phyloP scores from a whole-genome alignment of 2,797 vertebrate species.

The Liasis olivaceus region DNA sequence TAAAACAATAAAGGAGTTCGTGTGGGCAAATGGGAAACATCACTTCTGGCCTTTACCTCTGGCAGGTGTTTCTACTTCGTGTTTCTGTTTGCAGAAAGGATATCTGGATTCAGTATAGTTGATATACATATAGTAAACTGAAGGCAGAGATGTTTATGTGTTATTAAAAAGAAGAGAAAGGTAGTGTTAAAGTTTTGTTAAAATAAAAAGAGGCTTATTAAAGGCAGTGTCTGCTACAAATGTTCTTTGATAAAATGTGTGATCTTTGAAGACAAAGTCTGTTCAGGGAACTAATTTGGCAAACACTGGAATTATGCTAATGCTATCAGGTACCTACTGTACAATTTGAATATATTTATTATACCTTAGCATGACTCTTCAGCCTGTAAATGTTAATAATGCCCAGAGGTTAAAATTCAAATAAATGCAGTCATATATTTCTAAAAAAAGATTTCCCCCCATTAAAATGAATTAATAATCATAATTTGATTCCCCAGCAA shows the following conservation, averaged over 20 bases:
- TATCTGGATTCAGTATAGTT: not conserved
- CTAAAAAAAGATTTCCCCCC: slow-evolving; percentile 51
- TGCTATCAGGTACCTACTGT: slow-evolving; percentile 48
- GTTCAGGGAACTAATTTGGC: slow-evolving; percentile 41
- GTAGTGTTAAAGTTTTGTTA: not conserved
- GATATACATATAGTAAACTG: not conserved
- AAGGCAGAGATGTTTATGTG: not conserved
- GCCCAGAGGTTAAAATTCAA: slow-evolving; percentile 33
- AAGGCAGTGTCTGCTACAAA: not conserved
- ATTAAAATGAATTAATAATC: slow-evolving; percentile 50
- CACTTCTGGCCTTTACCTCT: not conserved
- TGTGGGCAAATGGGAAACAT: not conserved
- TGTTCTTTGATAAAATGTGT: slow-evolving; percentile 26
- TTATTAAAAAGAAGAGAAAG: slow-evolving; percentile 14
- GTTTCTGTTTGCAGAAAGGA: not conserved
- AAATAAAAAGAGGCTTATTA: not conserved
- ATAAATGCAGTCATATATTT: slow-evolving; percentile 54
- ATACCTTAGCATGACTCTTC: slow-evolving; percentile 35
- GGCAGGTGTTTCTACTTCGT: not conserved
- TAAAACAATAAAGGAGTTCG: not conserved
- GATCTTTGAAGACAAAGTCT: not conserved
- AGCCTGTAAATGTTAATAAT: slow-evolving; percentile 41
- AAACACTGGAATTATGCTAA: slow-evolving; percentile 18
- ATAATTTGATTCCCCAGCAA: slow-evolving; percentile 32
- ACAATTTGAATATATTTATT: slow-evolving; percentile 59